Conservation (phyloP, 2,888 invertebrate species). For the Clitarchus hookeri region DNA sequence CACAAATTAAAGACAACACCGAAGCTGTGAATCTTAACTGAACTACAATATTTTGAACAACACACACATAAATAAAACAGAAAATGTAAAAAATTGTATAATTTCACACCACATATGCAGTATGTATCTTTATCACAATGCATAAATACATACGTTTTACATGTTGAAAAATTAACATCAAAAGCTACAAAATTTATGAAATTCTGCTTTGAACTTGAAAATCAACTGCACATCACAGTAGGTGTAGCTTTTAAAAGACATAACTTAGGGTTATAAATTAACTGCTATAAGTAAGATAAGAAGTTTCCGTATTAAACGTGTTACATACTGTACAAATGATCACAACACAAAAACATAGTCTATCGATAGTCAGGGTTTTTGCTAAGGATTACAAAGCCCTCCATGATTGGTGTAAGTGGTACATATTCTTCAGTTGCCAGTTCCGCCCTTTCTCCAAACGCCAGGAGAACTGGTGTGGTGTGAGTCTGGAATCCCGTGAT, state of each 20-base stretch:
- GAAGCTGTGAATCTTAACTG: too few species aligned
- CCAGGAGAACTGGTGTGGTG: conserved; percentile 65
- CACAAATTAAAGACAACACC: too few species aligned
- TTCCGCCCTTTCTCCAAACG: conserved; percentile 66
- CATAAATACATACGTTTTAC: too few species aligned
- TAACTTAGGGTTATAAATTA: neutral
- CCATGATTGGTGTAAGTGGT: conserved; percentile 62
- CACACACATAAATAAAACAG: too few species aligned
- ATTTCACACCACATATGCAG: too few species aligned
- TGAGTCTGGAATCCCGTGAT: conserved; percentile 73
- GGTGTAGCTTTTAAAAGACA: too few species aligned
- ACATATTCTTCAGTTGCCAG: conserved; percentile 66
- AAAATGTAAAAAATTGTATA: too few species aligned
- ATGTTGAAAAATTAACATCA: too few species aligned
- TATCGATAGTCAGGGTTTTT: conserved; percentile 56
- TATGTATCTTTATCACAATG: too few species aligned
- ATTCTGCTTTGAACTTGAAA: too few species aligned
- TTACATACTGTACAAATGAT: conserved; percentile 28
- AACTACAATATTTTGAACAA: too few species aligned
- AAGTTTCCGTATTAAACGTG: neutral
- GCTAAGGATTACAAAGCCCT: conserved; percentile 66
- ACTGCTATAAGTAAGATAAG: neutral
- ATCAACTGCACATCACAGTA: neutral
- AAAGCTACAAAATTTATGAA: too few species aligned
- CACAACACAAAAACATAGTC: neutral